Conservation (phyloP, 2,113 vertebrate genomes). For the Psittacus erithacus region DNA sequence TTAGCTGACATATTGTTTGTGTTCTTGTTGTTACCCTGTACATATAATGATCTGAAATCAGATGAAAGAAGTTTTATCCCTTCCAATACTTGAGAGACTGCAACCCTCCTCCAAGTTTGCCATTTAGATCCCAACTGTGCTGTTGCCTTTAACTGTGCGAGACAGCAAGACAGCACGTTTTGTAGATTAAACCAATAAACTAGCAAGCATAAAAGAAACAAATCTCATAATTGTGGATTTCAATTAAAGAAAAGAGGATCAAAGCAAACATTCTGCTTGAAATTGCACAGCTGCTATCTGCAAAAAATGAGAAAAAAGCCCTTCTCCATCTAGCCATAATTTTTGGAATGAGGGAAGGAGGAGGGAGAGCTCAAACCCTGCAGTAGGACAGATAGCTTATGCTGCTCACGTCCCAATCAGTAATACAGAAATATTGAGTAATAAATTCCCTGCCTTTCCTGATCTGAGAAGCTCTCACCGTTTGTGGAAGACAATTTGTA, state of each 20-base stretch:
- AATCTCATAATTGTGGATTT: constrained; percentile 87
- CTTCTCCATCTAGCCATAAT: constrained; percentile 74
- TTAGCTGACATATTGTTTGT: constrained; percentile 40
- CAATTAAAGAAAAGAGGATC: constrained; percentile 84
- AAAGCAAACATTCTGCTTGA: constrained; percentile 84
- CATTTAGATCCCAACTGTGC: constrained; percentile 79
- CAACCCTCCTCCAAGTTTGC: constrained; percentile 62
- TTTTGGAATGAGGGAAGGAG: constrained; percentile 61
- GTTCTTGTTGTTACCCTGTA: constrained; percentile 28
- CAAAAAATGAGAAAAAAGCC: constrained; percentile 69
- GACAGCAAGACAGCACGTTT: constrained; percentile 83
- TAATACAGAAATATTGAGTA: constrained; percentile 86
- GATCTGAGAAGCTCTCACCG: constrained; percentile 80
- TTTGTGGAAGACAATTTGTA: constrained; percentile 86
- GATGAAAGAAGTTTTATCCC: constrained; percentile 49
- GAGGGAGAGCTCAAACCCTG: constrained; percentile 62
- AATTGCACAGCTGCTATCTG: constrained; percentile 84
- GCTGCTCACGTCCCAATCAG: constrained; percentile 81
- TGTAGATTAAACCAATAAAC: constrained; percentile 86
- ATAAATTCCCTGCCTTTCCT: constrained; percentile 82
- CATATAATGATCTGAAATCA: constrained; percentile 47
- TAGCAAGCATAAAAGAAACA: constrained; percentile 83
- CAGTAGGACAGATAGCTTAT: constrained; percentile 77
- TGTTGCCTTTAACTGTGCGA: constrained; percentile 79
- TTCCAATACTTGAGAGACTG: constrained; percentile 49